Evolutionary conservation across 2,797 vertebrate species (phyloP).

Genomic region (Lepus townsendii): DNA sequence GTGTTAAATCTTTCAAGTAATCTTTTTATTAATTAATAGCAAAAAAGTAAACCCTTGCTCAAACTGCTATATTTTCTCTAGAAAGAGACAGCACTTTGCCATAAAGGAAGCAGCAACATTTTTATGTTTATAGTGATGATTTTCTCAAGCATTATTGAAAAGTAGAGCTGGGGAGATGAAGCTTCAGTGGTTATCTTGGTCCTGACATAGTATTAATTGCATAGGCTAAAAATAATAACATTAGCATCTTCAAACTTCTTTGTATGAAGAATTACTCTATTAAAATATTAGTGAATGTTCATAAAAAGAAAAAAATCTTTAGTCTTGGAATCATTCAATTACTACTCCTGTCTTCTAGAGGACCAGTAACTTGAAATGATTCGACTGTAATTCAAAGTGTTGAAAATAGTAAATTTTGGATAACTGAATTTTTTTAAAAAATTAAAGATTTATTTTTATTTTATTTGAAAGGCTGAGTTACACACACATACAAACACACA

Average conservation of each 20-base stretch:
- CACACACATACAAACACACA: too few species aligned
- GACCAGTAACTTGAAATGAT: slow-evolving; percentile 1
- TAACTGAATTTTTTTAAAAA: neutral
- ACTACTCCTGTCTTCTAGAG: neutral
- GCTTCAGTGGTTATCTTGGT: neutral
- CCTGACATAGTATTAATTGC: neutral
- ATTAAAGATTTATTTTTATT: neutral
- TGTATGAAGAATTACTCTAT: neutral
- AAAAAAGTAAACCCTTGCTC: slow-evolving; percentile 28
- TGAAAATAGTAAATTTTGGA: neutral
- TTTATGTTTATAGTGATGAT: neutral
- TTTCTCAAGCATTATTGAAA: neutral
- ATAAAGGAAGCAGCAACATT: neutral
- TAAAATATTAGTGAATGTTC: slow-evolving; percentile 11
- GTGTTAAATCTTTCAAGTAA: slow-evolving; percentile 36
- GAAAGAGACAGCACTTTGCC: neutral
- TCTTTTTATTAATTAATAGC: neutral
- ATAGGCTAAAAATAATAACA: neutral
- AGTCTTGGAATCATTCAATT: neutral
- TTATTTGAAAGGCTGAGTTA: too few species aligned
- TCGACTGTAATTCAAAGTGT: slow-evolving; percentile 5
- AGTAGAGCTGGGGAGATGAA: neutral
- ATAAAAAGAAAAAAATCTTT: neutral
- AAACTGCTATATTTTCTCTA: neutral
- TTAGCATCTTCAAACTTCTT: slow-evolving; percentile 23